phyloP scores from a whole-genome alignment of 35 echinoderm and acorn worm genomes.

The Eucidaris tribuloides region DNA sequence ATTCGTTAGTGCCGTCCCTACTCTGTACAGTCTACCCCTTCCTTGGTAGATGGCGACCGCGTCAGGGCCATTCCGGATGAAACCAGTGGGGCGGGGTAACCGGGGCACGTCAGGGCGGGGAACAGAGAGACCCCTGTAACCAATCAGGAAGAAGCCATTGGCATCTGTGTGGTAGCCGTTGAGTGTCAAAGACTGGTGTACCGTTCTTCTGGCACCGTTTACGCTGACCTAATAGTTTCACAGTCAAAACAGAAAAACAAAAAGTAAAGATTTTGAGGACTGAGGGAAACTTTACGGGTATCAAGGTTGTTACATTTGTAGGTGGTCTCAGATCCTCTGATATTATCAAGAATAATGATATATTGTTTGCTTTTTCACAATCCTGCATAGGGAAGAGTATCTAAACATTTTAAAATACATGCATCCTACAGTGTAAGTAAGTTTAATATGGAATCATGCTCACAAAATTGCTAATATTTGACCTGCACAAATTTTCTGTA shows the following conservation, averaged over 20 bases:
- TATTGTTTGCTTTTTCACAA: no score
- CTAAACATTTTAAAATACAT: no score
- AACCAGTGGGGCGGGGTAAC: slow-evolving; percentile 12
- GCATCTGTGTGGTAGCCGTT: slow-evolving; percentile 54
- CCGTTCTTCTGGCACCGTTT: not conserved
- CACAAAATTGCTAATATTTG: no score
- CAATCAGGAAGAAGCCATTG: slow-evolving; percentile 89
- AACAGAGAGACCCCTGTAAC: slow-evolving; percentile 36
- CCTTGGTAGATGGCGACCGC: slow-evolving; percentile 62
- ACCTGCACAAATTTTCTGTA: no score
- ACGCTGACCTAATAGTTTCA: not conserved
- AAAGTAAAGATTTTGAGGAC: no score
- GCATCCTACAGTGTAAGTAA: no score
- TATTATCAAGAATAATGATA: no score
- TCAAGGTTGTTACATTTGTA: no score
- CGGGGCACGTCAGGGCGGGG: slow-evolving; percentile 59
- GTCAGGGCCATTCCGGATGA: slow-evolving; percentile 33
- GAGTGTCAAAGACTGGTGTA: slow-evolving; percentile 32
- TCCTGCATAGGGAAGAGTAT: no score
- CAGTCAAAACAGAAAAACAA: not conserved
- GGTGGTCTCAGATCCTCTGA: no score
- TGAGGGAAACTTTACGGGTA: no score
- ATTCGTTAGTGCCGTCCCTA: not conserved
- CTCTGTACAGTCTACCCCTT: not conserved
- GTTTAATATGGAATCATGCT: no score